phyloP scores from a whole-genome alignment of 2,797 vertebrate species.

The Anguilla anguilla region DNA sequence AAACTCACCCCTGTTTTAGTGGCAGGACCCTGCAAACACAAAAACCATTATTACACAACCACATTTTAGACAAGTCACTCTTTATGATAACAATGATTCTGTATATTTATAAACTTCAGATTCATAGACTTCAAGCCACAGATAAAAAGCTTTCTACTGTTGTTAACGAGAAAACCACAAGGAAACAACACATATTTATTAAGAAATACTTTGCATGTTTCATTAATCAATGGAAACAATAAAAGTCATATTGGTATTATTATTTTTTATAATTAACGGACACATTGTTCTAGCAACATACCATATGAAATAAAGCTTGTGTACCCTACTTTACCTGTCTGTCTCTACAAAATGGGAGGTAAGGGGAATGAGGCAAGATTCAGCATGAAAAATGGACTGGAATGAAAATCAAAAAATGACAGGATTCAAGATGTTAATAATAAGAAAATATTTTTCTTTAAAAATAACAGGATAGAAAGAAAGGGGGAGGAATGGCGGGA shows the following conservation, averaged over 20 bases:
- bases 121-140: background rate
- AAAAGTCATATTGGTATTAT: background rate
- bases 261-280: background rate
- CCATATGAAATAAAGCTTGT: background rate
- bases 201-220: background rate
- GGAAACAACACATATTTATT: background rate
- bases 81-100: no score
- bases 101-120: background rate
- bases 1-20: conserved; percentile 71
- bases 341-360: background rate
- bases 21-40: conserved; percentile 56
- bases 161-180: background rate
- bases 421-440: conserved; percentile 51
- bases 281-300: background rate
- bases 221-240: background rate
- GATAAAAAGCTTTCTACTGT: background rate
- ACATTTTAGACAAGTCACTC: background rate
- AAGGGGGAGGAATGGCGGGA: conserved; percentile 45
- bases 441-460: conserved; percentile 36
- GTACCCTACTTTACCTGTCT: background rate
- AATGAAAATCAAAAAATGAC: conserved; percentile 47
- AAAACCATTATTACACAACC: conserved; percentile 3
- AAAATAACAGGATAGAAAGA: conserved; percentile 26
- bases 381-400: conserved; percentile 52
- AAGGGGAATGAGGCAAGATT: background rate